These are phyloP conservation scores for Acleris emargana DNA, from an alignment of 2,888 invertebrate genomes.

Conservation along the genomic window DNA sequence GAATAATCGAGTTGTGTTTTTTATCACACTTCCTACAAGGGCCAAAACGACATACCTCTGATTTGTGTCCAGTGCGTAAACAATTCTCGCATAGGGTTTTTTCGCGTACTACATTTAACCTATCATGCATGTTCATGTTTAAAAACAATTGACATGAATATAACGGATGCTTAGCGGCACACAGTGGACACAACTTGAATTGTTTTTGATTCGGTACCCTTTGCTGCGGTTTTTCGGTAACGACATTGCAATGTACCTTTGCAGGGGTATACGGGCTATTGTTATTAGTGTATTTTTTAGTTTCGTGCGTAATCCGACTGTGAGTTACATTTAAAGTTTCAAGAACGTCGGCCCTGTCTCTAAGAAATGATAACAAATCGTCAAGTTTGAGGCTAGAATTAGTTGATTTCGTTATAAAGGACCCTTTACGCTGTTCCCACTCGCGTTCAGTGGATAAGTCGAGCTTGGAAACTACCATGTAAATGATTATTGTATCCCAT, in stretches of 20 bases:
- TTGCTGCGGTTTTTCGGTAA: neutral
- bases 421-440: neutral
- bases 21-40: neutral
- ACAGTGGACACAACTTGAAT: neutral
- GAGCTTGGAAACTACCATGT: neutral
- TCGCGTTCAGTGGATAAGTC: neutral
- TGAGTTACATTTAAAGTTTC: neutral
- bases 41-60: neutral
- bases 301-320: neutral
- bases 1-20: constrained; percentile 1
- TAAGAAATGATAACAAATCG: neutral
- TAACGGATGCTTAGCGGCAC: neutral
- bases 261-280: neutral
- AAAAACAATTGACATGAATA: neutral
- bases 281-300: neutral
- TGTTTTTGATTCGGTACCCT: neutral
- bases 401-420: neutral
- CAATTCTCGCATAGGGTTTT: neutral
- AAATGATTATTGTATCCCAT: neutral
- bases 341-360: neutral
- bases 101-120: neutral
- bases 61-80: neutral
- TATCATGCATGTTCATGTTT: neutral
- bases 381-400: neutral
- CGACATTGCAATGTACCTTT: neutral